Evolutionary conservation across 1,140 invertebrate genomes (phyloP), one percentile per base, ranked within the genome.

Genomic region (Rhynchophorus ferrugineus): DNA sequence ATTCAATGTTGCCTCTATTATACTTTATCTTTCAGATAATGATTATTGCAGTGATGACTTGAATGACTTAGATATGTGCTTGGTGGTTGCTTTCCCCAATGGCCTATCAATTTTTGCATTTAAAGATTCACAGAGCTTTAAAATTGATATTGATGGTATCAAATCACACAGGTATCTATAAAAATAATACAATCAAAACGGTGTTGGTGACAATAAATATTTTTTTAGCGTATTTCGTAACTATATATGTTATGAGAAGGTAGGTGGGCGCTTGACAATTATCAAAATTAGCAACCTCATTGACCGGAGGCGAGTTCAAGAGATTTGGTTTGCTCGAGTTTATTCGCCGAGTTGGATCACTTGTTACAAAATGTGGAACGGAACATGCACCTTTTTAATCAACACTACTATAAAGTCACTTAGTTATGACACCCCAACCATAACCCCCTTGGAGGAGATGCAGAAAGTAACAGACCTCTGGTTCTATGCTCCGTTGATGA

Each of bases 341-440:
- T 69, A 69, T 48, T 69, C 67, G 0, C 65, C 65, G 2, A 47
- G 58, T 11, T 60, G 59, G 50, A 58, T 66, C 11, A 67, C 63
- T 11, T 61, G 63, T 35, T 60, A 66, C 37, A 59, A 62, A 21
- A 65, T 68, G 49, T 66, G 64, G 61, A 55, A 67, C 39, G 64
- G 60, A 20, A 42, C 61, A 29, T 67, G 65, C 52, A 61, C 61
- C 0, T 54, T 67, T 33, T 36, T 69, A 29, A 61, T 68, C 13
- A 64, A 65, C 53, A 61, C 60, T 49, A 62, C 62, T 39, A 58
- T 69, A 29, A 59, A 59, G 44, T 54, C 54, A 18, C 36, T 67
- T 7, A 43, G 60, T 44, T 67, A 65, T 48, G 57, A 58, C 34
- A 54, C 43, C 8, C 47, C 54, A 33, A 50, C 55, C 21, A 44